A percentile compares a stretch with the other conserved stretches of the same genome.
Evolutionary conservation across 2,888 invertebrate species (phyloP).

Genomic region (Cyclophora punctaria): DNA sequence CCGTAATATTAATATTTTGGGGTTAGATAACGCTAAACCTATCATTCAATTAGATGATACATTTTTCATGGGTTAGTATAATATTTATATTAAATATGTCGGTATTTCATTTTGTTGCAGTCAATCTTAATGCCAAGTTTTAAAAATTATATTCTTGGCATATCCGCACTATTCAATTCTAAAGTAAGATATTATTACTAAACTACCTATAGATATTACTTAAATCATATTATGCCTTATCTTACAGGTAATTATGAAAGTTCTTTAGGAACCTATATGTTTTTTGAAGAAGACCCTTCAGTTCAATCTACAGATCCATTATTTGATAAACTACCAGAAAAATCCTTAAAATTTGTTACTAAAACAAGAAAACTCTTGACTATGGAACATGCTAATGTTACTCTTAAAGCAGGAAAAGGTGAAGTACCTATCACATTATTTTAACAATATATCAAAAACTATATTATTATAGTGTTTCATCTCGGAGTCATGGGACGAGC

Average conservation of each 20-base stretch:
- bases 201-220: too few relatives aligned
- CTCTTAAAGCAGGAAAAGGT: conserved; percentile 51
- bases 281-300: conserved; percentile 79
- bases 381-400: conserved; percentile 81
- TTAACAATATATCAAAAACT: too few relatives aligned
- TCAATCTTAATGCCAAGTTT: too few relatives aligned
- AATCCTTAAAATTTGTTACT: conserved; percentile 73
- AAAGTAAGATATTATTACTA: too few relatives aligned
- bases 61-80: conserved; percentile 70
- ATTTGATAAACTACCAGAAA: conserved; percentile 74
- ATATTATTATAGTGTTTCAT: too few relatives aligned
- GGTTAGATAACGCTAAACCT: conserved; percentile 77
- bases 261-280: conserved; percentile 82
- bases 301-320: conserved; percentile 61
- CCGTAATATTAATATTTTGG: conserved; percentile 73
- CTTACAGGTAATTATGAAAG: conserved; percentile 79
- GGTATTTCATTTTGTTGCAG: too few relatives aligned
- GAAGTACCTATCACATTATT: too few relatives aligned
- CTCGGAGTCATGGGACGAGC: too few relatives aligned
- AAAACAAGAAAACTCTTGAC: conserved; percentile 80
- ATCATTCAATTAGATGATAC: conserved; percentile 81
- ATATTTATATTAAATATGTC: not conserved
- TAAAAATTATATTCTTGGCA: too few relatives aligned
- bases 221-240: too few relatives aligned
- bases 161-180: too few relatives aligned